Evolutionary conservation across 2,888 invertebrate genomes (phyloP).

Genomic region (Asteroscopus sphinx): DNA sequence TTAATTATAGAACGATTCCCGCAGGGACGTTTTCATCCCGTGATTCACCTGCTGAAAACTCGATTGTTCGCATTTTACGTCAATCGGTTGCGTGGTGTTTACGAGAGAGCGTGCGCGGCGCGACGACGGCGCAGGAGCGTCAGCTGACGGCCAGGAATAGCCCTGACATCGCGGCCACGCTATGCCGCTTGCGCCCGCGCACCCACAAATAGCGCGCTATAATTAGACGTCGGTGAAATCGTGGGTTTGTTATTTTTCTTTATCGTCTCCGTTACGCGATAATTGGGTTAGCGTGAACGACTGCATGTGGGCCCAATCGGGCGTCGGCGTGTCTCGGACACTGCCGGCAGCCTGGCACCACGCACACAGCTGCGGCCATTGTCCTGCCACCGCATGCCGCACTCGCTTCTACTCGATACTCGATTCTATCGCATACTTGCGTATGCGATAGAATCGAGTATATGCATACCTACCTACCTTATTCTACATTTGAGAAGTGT

Average conservation of each 20-base stretch:
- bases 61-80: conserved; percentile 89
- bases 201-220: conserved; percentile 88
- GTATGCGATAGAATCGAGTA: too few relatives aligned
- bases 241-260: conserved; percentile 90
- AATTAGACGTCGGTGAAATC: conserved; percentile 89
- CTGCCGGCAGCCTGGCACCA: conserved; percentile 62
- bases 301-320: conserved; percentile 87
- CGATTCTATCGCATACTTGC: too few relatives aligned
- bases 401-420: conserved; percentile 28
- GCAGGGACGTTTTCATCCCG: conserved; percentile 86
- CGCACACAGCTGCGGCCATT: conserved; percentile 69
- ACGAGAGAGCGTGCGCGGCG: conserved; percentile 75
- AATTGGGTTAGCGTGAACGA: conserved; percentile 87
- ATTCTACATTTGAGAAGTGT: conserved; percentile 25
- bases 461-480: conserved; percentile 28
- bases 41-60: conserved; percentile 89
- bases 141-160: conserved; percentile 89
- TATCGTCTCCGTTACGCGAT: conserved; percentile 89
- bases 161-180: conserved; percentile 89
- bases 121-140: conserved; percentile 79
- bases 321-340: conserved; percentile 88
- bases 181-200: conserved; percentile 89
- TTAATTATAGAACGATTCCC: conserved; percentile 85
- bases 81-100: conserved; percentile 89
- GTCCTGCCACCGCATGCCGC: conserved; percentile 69